A percentile compares a stretch with the other conserved stretches of the same genome.
phyloP scores from a whole-genome alignment of 2,888 invertebrate genomes.

The Deilephila porcellus region DNA sequence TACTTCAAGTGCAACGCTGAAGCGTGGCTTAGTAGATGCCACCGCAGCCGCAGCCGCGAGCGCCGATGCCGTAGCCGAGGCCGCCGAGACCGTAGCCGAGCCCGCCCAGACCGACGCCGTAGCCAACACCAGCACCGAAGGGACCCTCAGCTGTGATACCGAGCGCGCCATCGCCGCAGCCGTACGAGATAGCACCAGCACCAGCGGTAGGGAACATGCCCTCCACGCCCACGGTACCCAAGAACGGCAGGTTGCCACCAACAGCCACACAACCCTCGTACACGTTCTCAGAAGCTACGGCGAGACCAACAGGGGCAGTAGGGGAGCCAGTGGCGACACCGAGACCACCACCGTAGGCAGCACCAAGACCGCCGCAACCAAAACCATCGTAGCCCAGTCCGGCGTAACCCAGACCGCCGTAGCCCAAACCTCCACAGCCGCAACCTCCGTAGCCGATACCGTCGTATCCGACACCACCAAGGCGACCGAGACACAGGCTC shows the following conservation, averaged over 20 bases:
- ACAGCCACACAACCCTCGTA: constrained; percentile 36
- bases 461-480: neutral
- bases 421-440: neutral
- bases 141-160: constrained; percentile 32
- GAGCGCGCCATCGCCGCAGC: constrained; percentile 34
- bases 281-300: constrained; percentile 37
- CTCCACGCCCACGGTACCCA: constrained; percentile 36
- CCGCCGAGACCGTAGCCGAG: constrained; percentile 25
- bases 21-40: neutral
- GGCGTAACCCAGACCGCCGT: constrained; percentile 17
- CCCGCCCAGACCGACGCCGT: constrained; percentile 24
- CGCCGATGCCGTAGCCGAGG: constrained; percentile 29
- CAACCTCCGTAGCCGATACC: neutral
- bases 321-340: constrained; percentile 34
- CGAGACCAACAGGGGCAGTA: constrained; percentile 33
- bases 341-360: constrained; percentile 29
- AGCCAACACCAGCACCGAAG: constrained; percentile 29
- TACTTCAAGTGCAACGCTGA: neutral
- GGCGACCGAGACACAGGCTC: neutral
- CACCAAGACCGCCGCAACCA: constrained; percentile 1
- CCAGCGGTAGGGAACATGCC: constrained; percentile 36
- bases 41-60: constrained; percentile 27
- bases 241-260: constrained; percentile 37
- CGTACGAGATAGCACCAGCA: constrained; percentile 34
- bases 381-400: constrained; percentile 28